Conservation (phyloP, 2,888 invertebrate species). For the Meghimatium bilineatum region DNA sequence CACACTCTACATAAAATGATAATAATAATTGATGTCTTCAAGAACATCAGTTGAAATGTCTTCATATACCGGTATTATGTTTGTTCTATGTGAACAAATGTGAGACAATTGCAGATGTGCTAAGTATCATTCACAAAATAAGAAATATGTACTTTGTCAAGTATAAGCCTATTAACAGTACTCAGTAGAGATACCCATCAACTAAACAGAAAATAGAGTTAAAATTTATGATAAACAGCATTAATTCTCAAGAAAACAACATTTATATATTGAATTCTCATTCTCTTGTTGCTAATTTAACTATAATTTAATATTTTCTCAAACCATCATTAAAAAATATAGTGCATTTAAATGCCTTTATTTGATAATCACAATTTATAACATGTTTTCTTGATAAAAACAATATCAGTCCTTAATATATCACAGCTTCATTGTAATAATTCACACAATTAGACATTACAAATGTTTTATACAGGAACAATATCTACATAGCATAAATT, state of each 20-base stretch:
- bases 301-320: slow-evolving; percentile 5
- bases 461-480: neutral
- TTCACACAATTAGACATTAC: neutral
- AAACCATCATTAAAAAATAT: neutral
- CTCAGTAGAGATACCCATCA: neutral
- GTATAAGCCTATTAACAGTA: neutral
- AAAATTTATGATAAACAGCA: neutral
- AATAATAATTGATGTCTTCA: neutral
- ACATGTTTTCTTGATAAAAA: neutral
- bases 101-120: neutral
- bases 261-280: too few species aligned
- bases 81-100: neutral
- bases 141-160: neutral
- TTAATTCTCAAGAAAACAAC: too few species aligned
- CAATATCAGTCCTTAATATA: neutral
- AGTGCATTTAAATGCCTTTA: too few species aligned
- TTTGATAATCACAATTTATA: neutral
- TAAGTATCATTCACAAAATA: neutral
- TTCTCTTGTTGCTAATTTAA: too few species aligned
- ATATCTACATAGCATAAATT: neutral
- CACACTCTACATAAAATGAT: neutral
- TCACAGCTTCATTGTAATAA: slow-evolving; percentile 7
- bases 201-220: neutral
- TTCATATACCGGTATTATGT: neutral
- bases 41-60: neutral